Percentiles rank a stretch among this genome's conserved stretches.
Evolutionary conservation across 2,797 vertebrate species (phyloP).

Genomic region (Microchirus variegatus): DNA sequence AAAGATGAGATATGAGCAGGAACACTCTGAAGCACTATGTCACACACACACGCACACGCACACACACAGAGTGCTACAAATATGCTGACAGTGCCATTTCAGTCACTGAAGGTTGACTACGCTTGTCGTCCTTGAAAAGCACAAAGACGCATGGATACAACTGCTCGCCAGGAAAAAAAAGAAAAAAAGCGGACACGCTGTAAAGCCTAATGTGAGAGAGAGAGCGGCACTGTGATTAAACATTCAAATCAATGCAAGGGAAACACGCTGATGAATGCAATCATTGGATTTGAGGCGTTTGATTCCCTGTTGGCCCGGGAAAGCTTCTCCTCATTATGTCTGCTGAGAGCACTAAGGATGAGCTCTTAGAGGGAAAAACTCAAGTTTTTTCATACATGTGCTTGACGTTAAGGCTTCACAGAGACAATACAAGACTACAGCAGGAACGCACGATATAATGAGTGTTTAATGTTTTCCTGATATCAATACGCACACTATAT

Average conservation of each 20-base stretch:
- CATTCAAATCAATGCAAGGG: slow-evolving; percentile 30
- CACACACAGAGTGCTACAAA: slow-evolving; percentile 12
- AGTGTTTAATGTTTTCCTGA: no score
- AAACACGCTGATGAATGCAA: slow-evolving; percentile 23
- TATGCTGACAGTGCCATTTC: slow-evolving; percentile 58
- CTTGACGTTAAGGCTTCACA: neutral
- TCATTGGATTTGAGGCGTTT: slow-evolving; percentile 24
- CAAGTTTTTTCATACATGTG: neutral
- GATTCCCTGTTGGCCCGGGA: neutral
- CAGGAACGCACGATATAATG: no score
- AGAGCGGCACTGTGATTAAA: slow-evolving; percentile 22
- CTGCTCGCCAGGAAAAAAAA: slow-evolving; percentile 31
- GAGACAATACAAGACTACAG: neutral
- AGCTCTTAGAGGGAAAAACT: slow-evolving; percentile 12
- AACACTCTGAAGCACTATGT: slow-evolving; percentile 1
- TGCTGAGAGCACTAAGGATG: slow-evolving; percentile 1
- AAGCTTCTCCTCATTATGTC: slow-evolving; percentile 23
- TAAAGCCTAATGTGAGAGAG: slow-evolving; percentile 6
- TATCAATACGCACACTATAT: no score
- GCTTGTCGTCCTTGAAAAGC: slow-evolving; percentile 54
- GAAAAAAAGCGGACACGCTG: neutral
- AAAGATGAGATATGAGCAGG: neutral
- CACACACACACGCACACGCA: slow-evolving; percentile 18
- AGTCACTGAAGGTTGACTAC: slow-evolving; percentile 32
- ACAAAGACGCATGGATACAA: slow-evolving; percentile 36